A percentile compares a stretch with the other conserved stretches of the same genome.
phyloP scores from a whole-genome alignment of 2,113 vertebrate species.

The Tachycineta bicolor region DNA sequence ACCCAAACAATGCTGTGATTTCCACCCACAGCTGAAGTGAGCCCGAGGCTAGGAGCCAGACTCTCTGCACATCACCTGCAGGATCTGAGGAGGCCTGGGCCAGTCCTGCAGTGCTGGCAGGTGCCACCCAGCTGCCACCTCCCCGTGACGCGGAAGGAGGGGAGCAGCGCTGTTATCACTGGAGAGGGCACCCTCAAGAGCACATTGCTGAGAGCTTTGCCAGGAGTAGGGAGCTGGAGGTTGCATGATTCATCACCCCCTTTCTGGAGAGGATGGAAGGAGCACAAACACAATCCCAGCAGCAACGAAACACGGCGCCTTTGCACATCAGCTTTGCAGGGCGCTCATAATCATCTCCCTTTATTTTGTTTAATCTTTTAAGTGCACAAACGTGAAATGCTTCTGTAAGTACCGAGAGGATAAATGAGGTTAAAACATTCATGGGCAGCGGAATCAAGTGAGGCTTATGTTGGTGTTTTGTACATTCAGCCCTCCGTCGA shows the following conservation, averaged over 20 bases:
- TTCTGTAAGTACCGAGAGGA: conserved; percentile 54
- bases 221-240: background rate
- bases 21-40: background rate
- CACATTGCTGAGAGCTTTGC: background rate
- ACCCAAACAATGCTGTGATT: background rate
- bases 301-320: background rate
- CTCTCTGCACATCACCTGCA: background rate
- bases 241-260: background rate
- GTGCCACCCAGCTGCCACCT: background rate
- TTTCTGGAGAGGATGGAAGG: background rate
- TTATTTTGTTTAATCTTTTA: conserved; percentile 67
- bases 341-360: conserved; percentile 14
- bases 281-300: background rate
- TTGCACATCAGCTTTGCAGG: conserved; percentile 6
- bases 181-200: background rate
- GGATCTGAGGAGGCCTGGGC: background rate
- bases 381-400: conserved; percentile 63
- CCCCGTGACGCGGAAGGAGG: background rate
- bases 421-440: conserved; percentile 69
- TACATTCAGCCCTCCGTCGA: background rate
- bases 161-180: background rate
- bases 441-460: conserved; percentile 13
- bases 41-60: accelerated
- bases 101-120: background rate
- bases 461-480: background rate